Conservation (phyloP, 2,797 vertebrate genomes). For the Clarias fuscus region DNA sequence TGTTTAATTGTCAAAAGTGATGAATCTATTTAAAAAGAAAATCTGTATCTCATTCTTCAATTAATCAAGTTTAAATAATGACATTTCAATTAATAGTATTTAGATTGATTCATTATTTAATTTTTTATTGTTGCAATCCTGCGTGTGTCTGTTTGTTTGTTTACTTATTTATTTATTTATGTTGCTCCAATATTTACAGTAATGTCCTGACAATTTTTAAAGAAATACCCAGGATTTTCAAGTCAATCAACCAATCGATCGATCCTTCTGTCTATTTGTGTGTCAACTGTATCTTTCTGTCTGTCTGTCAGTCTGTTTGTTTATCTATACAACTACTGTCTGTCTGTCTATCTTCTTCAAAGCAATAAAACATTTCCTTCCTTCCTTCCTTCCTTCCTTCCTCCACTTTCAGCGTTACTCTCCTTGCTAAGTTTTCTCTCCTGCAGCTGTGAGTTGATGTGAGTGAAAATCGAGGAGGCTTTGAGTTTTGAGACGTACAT, state of each 20-base stretch:
- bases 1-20: neutral
- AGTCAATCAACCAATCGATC: neutral
- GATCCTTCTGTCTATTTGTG: neutral
- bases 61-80: too few relatives aligned
- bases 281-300: neutral
- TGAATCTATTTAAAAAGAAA: too few relatives aligned
- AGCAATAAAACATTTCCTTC: neutral
- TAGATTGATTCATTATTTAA: neutral
- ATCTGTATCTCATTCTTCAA: too few relatives aligned
- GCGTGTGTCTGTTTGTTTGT: too few relatives aligned
- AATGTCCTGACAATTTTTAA: neutral
- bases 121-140: neutral
- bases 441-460: constrained; percentile 69
- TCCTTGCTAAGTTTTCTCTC: constrained; percentile 67
- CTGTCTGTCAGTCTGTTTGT: neutral
- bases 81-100: neutral
- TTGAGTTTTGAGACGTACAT: neutral
- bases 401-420: constrained; percentile 61
- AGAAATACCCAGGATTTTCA: neutral
- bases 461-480: constrained; percentile 16
- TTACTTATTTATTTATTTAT: neutral
- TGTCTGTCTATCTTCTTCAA: neutral
- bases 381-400: neutral
- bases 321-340: neutral
- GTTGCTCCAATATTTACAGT: neutral